Evolutionary conservation across 2,888 invertebrate genomes (phyloP).

Genomic region (Cremastinae sp.): DNA sequence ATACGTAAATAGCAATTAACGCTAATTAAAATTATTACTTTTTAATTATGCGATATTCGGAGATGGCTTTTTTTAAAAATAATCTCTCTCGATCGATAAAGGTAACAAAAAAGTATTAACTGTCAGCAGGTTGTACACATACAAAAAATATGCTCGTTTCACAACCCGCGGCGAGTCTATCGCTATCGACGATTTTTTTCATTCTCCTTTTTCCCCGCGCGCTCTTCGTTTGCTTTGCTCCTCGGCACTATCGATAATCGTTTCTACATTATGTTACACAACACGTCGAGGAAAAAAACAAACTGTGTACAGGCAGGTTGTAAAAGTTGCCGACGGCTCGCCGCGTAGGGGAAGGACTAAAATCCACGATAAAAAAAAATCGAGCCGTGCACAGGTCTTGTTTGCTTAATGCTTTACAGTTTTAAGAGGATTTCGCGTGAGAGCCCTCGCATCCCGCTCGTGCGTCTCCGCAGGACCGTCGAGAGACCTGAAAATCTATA

Average conservation of each 20-base stretch:
- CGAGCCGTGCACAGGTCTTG: slow-evolving; percentile 56
- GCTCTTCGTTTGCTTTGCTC: slow-evolving; percentile 46
- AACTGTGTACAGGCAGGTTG: slow-evolving; percentile 26
- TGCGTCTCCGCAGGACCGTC: slow-evolving; percentile 27
- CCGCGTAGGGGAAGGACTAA: slow-evolving; percentile 41
- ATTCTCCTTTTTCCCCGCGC: not conserved
- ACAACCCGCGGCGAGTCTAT: slow-evolving; percentile 17
- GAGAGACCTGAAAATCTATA: slow-evolving; percentile 37
- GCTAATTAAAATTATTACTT: too few species aligned
- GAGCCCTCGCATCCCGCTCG: slow-evolving; percentile 22
- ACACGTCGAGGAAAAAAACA: slow-evolving; percentile 43
- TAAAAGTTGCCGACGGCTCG: slow-evolving; percentile 59
- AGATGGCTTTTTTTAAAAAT: not conserved
- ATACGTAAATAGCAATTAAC: too few species aligned
- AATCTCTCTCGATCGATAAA: too few species aligned
- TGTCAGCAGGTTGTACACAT: slow-evolving; percentile 41
- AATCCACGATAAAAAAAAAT: slow-evolving; percentile 54
- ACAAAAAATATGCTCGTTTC: slow-evolving; percentile 16
- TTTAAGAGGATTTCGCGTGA: slow-evolving; percentile 58
- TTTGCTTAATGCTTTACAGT: slow-evolving; percentile 61
- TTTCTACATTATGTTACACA: slow-evolving; percentile 28
- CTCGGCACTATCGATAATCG: slow-evolving; percentile 59
- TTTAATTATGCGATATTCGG: not conserved
- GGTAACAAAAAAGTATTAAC: not conserved
- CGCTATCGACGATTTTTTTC: slow-evolving; percentile 19